Percentiles rank a stretch among this genome's conserved stretches.
Evolutionary conservation across 2,113 vertebrate genomes (phyloP).

Genomic region (Polypterus bichir): DNA sequence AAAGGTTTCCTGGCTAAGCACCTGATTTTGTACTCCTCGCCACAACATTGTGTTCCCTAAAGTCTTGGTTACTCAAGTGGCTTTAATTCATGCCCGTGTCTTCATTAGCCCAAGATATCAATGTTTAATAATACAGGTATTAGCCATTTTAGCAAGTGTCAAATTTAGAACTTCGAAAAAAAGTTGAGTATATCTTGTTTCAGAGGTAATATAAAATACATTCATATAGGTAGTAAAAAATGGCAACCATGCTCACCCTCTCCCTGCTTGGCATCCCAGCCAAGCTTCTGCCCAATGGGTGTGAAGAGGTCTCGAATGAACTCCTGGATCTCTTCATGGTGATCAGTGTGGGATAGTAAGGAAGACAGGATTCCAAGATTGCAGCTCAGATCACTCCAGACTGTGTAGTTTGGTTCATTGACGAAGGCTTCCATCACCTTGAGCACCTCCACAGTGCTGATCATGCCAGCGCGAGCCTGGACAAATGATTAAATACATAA

Average conservation of each 20-base stretch:
- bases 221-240: neutral
- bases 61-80: no score
- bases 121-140: no score
- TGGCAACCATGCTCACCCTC: slow-evolving; percentile 63
- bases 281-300: slow-evolving; percentile 82
- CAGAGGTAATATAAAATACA: no score
- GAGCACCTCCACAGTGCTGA: slow-evolving; percentile 92
- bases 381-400: slow-evolving; percentile 97
- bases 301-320: slow-evolving; percentile 90
- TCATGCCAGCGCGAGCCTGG: slow-evolving; percentile 91
- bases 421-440: slow-evolving; percentile 97
- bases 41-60: no score
- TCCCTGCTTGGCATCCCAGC: slow-evolving; percentile 86
- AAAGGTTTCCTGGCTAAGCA: no score
- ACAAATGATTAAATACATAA: slow-evolving; percentile 17
- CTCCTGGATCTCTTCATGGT: slow-evolving; percentile 87
- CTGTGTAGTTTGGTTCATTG: slow-evolving; percentile 96
- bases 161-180: no score
- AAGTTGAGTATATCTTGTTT: no score
- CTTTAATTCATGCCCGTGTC: no score
- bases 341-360: slow-evolving; percentile 90
- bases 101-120: no score
- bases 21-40: no score
- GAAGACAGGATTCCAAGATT: slow-evolving; percentile 89
- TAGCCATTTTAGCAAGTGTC: no score